Evolutionary conservation across 2,888 invertebrate genomes (phyloP).

Genomic region (Spialia ferax): DNA sequence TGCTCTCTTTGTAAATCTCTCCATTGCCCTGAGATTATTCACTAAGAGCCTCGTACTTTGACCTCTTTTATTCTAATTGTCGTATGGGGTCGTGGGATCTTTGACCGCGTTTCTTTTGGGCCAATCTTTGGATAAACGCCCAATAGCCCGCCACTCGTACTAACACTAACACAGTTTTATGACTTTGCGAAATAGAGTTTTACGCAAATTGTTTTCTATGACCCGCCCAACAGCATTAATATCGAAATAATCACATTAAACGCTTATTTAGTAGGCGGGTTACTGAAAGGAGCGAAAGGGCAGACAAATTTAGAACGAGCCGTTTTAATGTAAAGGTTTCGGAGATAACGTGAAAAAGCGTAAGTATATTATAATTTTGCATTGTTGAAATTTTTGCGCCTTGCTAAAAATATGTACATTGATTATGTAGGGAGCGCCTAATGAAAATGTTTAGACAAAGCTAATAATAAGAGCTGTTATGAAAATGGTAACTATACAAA

Average conservation of each 20-base stretch:
- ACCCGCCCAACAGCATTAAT: background rate
- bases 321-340: background rate
- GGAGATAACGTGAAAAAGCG: background rate
- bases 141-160: background rate
- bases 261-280: background rate
- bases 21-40: slow-evolving; percentile 18
- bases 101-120: slow-evolving; percentile 15
- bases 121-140: background rate
- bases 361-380: background rate
- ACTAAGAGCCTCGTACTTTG: slow-evolving; percentile 22
- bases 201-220: background rate
- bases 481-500: no score
- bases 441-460: background rate
- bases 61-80: slow-evolving; percentile 12
- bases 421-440: background rate
- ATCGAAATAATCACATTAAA: background rate
- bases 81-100: slow-evolving; percentile 24
- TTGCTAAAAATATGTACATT: no score
- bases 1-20: slow-evolving; percentile 12
- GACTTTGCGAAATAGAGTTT: background rate
- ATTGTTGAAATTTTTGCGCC: background rate
- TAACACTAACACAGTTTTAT: slow-evolving; percentile 4
- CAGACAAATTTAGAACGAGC: background rate
- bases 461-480: background rate
- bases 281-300: background rate